Base-by-base conservation (phyloP, 2,888 invertebrate species). In the Lomographa bimaculata region DNA sequence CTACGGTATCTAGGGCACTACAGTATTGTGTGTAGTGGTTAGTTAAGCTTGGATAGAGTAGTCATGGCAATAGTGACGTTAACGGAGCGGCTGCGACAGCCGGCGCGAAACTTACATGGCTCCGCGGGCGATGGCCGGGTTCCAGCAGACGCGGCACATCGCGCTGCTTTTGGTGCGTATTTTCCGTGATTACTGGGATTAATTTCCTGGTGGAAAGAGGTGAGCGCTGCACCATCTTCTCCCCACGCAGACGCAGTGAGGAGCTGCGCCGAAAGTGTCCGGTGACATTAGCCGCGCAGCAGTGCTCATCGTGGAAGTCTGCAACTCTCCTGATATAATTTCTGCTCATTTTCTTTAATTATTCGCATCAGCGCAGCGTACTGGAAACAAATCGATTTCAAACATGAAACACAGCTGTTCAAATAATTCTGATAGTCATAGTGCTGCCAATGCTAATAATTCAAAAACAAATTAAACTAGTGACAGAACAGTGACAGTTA, bases 221-320 rank as follows among this genome's bases (percentile, higher is more conserved):
- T 68, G 90, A 90, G 50, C 89, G 87, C 64, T 85, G 89, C 82
- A 86, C 79, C 83, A 89, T 89, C 79, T 89, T 86, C 82, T 91
- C 92, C 66, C 91, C 92, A 79, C 93, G 93, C 91, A 93, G 71
- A 68, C 93, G 92, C 91, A 93, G 75, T 74, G 93, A 93, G 39
- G 90, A 87, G 59, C 93, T 91, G 71, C 93, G 92, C 50, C 91
- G 91, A 74, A 94, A 91, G 65, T 84, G 77, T 65, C 90, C 74
- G 71, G 81, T 79, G 84, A 80, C 75, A 82, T 86, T 84, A 71
- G 81, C 83, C 75, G 87, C 79, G 79, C 89, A 86, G 72, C 81
- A 89, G 60, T 81, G 79, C 58, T 86, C 87, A 76, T 87, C 89
- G 67, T 86, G 83, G 65, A 75, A 84, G 56, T 87, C 87, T 48